Evolutionary conservation across 2,113 vertebrate species (phyloP), one percentile per base, ranked within the genome.

Genomic region (Egretta garzetta): DNA sequence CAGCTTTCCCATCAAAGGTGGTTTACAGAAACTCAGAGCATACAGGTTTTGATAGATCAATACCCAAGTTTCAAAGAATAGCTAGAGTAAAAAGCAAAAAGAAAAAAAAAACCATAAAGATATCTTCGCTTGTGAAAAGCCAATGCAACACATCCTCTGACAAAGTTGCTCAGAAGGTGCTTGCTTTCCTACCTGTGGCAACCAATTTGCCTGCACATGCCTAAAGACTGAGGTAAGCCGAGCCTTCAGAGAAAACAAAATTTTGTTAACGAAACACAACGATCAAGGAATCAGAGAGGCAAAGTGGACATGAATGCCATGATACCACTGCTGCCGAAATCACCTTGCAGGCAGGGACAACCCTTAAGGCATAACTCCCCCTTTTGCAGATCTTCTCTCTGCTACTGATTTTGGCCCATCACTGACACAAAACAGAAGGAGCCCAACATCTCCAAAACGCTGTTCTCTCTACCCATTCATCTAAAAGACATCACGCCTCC

Each of bases 401-500:
- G 32, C 56, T 62, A 14, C 30, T 19, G 30, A 55, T 62, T 80
- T 24, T 72, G n/a, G 14, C 13, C 59, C 35, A 60, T 22, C 27
- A 21, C 14, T 58, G 30, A 82, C 3, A 12, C 33, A 75, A 71
- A 35, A 20, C 43, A 87, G 80, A 10, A 81, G 47, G 22, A 75
- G 39, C n/a, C 10, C 4, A 17, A 21, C 0, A 1, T n/a, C 39
- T 76, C 58, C 23, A 60, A 80, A 92, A 79, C 0, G 2, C 23
- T 43, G 6, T 59, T 88, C 68, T 63, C 55, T 60, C 41, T 37
- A 55, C 9, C 11, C 52, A 30, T 62, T 30, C 5, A 43, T 6
- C 22, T 47, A 15, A 86, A 87, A 24, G 33, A 28, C 56, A 53
- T 33, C 30, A 72, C 4, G 8, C 14, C 59, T 67, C 43, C 9